A percentile compares a stretch with the other conserved stretches of the same genome.
Conservation (phyloP, 2,888 invertebrate species). For the Melieria omissa region DNA sequence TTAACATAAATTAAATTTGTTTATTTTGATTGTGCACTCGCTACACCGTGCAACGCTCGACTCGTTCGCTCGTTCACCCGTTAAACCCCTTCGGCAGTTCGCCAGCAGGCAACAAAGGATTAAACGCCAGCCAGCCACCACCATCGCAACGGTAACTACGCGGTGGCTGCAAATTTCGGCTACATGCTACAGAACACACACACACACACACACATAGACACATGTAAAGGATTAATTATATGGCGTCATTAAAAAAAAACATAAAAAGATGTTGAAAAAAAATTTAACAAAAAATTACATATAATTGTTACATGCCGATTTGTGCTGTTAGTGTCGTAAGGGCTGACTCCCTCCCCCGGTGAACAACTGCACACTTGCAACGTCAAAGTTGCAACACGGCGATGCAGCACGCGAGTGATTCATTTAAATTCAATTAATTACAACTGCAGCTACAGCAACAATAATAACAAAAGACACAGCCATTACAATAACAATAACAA, state of each 20-base stretch:
- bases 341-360: too few relatives aligned
- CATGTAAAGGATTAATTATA: conserved; percentile 27
- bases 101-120: too few relatives aligned
- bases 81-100: too few relatives aligned
- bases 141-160: too few relatives aligned
- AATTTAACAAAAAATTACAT: conserved; percentile 14
- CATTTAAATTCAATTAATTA: conserved; percentile 35
- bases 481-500: background rate
- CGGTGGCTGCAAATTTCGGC: conserved; percentile 16
- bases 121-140: too few relatives aligned
- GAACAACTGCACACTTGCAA: too few relatives aligned
- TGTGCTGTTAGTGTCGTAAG: background rate
- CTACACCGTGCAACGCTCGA: too few relatives aligned
- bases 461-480: background rate
- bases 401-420: background rate
- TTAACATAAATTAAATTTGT: too few relatives aligned
- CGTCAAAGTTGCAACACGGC: too few relatives aligned
- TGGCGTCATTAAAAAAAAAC: background rate
- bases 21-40: background rate
- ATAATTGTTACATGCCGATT: conserved; percentile 12
- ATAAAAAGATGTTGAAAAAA: background rate
- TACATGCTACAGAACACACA: conserved; percentile 9
- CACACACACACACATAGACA: background rate
- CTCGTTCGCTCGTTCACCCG: too few relatives aligned
- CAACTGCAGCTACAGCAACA: conserved; percentile 16